phyloP scores from a whole-genome alignment of 2,888 invertebrate genomes.

The Boloria selene region DNA sequence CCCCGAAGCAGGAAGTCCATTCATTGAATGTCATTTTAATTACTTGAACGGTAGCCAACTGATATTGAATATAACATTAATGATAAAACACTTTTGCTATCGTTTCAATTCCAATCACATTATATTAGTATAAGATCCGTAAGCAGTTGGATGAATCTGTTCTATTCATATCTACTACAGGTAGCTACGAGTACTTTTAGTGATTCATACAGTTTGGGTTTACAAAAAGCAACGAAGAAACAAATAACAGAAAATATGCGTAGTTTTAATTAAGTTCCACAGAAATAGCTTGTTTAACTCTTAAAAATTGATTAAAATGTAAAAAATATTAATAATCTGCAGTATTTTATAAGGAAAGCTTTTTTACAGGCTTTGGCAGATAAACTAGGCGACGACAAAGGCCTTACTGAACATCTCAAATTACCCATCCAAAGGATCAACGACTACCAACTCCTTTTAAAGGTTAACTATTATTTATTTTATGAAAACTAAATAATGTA shows the following conservation, averaged over 20 bases:
- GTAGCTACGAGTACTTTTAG: no score
- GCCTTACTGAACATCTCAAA: conserved; percentile 94
- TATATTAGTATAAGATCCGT: conserved; percentile 25
- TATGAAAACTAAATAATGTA: not conserved
- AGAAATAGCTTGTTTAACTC: no score
- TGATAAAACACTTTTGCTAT: conserved; percentile 33
- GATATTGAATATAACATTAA: conserved; percentile 23
- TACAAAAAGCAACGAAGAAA: no score
- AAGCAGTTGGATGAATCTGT: not conserved
- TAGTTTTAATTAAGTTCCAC: no score
- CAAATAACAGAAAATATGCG: no score
- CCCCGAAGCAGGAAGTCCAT: conserved; percentile 8
- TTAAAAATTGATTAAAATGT: no score
- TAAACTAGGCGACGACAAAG: conserved; percentile 93
- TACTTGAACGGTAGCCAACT: conserved; percentile 26
- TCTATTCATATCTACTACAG: not conserved
- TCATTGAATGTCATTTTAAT: conserved; percentile 19
- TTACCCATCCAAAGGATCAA: conserved; percentile 97
- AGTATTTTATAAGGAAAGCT: not conserved
- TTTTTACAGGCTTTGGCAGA: conserved; percentile 88
- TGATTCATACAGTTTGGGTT: no score
- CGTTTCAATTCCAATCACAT: conserved; percentile 19
- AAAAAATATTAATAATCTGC: not conserved
- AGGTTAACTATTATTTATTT: conserved; percentile 82
- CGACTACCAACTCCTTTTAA: conserved; percentile 96